These are phyloP conservation scores for Chrysemys picta DNA, from an alignment of 2,113 vertebrate species.

Conservation along the genomic window DNA sequence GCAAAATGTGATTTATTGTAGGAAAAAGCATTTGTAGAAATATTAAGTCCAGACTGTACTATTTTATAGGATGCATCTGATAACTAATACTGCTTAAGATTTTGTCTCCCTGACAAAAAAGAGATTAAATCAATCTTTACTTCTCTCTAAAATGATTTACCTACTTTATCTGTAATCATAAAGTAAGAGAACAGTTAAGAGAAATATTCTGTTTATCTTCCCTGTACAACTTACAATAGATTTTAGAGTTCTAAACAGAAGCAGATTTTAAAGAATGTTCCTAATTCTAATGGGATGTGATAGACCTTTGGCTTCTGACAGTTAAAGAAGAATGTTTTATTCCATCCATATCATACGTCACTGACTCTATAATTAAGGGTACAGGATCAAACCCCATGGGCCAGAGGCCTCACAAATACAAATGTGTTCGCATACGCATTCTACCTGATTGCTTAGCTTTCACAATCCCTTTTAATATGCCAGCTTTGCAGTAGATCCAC, in stretches of 20 bases:
- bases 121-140: slow-evolving; percentile 6
- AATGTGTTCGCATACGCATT: not conserved
- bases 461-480: not conserved
- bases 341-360: not conserved
- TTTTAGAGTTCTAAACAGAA: not conserved
- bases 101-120: not conserved
- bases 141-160: not conserved
- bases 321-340: not conserved
- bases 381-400: not conserved
- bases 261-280: not conserved
- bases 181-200: not conserved
- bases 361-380: not conserved
- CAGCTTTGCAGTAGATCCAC: not conserved
- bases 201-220: not conserved
- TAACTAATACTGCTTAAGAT: not conserved
- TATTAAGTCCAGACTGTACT: not conserved
- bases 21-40: not conserved
- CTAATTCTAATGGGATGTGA: not conserved
- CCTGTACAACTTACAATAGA: not conserved
- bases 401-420: not conserved
- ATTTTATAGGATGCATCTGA: slow-evolving; percentile 9
- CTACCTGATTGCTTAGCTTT: not conserved
- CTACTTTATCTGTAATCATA: not conserved
- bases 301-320: not conserved
- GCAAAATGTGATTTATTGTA: not conserved